These are phyloP conservation scores for Zelostemma sp. DNA, from an alignment of 1,140 invertebrate genomes.

Conservation along the genomic window DNA sequence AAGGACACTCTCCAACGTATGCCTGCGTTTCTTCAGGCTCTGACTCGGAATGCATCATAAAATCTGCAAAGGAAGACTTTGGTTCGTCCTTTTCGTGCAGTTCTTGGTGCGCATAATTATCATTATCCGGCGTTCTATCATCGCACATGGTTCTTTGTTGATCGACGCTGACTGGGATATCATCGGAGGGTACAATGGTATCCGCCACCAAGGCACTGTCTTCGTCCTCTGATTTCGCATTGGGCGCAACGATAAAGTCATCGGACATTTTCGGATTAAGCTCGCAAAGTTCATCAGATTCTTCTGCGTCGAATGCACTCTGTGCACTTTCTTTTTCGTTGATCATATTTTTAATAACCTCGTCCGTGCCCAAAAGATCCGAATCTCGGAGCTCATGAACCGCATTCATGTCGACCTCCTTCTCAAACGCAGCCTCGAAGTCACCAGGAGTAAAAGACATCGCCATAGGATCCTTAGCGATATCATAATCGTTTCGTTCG, in stretches of 20 bases:
- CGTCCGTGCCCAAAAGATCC: constrained; percentile 69
- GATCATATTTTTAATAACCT: constrained; percentile 32
- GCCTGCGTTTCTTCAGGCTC: constrained; percentile 2
- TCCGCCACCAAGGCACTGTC: constrained; percentile 5
- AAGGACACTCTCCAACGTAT: not conserved
- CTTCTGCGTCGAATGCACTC: not conserved
- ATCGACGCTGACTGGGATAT: constrained; percentile 8
- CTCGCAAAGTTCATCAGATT: not conserved
- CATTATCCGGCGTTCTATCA: not conserved
- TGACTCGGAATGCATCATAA: constrained; percentile 13
- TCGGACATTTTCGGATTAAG: constrained; percentile 5
- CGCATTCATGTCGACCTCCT: constrained; percentile 75
- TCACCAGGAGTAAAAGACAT: constrained; percentile 78
- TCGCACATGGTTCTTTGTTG: not conserved
- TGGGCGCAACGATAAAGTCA: not conserved
- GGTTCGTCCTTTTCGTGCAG: not conserved
- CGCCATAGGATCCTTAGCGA: constrained; percentile 74
- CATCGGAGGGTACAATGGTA: not conserved
- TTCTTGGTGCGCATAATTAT: not conserved
- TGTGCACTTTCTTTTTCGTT: constrained; percentile 27
- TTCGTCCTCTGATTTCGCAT: not conserved
- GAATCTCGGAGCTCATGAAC: constrained; percentile 74
- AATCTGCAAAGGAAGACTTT: not conserved
- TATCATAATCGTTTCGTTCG: constrained; percentile 47
- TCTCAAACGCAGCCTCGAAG: constrained; percentile 73